Percentiles rank a stretch among this genome's conserved stretches.
Conservation (phyloP, 1,140 invertebrate genomes). For the Antheraea mylitta region DNA sequence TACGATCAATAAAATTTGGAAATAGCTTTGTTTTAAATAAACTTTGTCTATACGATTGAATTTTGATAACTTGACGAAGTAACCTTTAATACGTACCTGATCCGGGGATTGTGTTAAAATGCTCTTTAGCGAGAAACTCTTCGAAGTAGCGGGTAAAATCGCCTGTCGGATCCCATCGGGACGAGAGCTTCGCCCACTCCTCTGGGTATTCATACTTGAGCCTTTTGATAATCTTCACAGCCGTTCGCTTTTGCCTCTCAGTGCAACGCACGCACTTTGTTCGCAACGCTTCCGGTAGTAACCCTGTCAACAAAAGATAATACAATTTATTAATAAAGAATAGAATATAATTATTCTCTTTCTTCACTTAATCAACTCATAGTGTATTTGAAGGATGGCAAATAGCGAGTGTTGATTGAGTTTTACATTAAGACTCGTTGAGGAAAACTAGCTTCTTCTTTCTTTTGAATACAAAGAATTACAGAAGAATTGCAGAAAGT, state of each 20-base stretch:
- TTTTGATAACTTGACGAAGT: too few species aligned
- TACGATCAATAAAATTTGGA: too few species aligned
- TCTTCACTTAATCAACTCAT: neutral
- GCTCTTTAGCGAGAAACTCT: slow-evolving; percentile 67
- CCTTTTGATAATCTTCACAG: slow-evolving; percentile 76
- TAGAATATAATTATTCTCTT: neutral
- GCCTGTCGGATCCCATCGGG: slow-evolving; percentile 81
- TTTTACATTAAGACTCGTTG: too few species aligned
- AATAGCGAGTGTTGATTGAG: too few species aligned
- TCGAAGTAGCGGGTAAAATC: slow-evolving; percentile 78
- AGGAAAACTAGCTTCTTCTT: too few species aligned
- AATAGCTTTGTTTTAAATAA: too few species aligned
- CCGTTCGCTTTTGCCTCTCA: slow-evolving; percentile 79
- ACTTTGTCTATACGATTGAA: too few species aligned
- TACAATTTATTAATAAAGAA: neutral
- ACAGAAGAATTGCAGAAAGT: too few species aligned
- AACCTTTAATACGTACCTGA: slow-evolving; percentile 32
- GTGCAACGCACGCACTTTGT: slow-evolving; percentile 82
- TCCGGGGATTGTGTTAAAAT: slow-evolving; percentile 61
- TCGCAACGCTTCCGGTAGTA: slow-evolving; percentile 81
- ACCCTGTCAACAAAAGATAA: slow-evolving; percentile 65
- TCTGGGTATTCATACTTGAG: slow-evolving; percentile 80
- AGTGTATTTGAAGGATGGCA: too few species aligned
- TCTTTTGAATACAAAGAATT: too few species aligned
- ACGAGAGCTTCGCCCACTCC: slow-evolving; percentile 78